Percentiles rank a stretch among this genome's conserved stretches.
Conservation (phyloP, 2,888 invertebrate genomes). For the Apodemia mormo region DNA sequence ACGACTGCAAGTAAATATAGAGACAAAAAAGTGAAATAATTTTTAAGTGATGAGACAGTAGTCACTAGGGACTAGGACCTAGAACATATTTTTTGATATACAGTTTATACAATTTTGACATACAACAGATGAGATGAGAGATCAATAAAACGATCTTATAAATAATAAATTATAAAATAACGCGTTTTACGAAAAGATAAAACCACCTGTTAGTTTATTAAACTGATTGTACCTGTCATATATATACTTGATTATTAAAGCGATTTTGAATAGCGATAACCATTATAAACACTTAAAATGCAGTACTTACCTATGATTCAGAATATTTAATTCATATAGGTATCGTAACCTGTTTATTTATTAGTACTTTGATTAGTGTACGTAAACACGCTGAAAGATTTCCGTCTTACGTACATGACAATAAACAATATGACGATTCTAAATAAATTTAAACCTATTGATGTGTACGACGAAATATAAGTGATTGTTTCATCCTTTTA, state of each 20-base stretch:
- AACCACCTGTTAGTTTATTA: slow-evolving; percentile 10
- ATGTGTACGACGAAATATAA: not conserved
- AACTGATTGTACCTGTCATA: slow-evolving; percentile 5
- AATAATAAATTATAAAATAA: not conserved
- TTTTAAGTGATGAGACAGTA: too few species aligned
- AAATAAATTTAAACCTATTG: slow-evolving; percentile 14
- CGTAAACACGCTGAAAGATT: slow-evolving; percentile 11
- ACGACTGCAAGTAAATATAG: too few species aligned
- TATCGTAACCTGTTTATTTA: slow-evolving; percentile 3
- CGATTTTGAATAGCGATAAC: not conserved
- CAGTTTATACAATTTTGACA: too few species aligned
- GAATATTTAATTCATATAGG: not conserved
- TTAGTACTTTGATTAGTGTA: slow-evolving; percentile 6
- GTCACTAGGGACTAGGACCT: too few species aligned
- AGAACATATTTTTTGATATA: too few species aligned
- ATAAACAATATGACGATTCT: slow-evolving; percentile 2
- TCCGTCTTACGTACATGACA: slow-evolving; percentile 8
- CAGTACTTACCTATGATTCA: not conserved
- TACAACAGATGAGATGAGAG: too few species aligned
- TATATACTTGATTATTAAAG: not conserved
- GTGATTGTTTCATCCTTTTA: not conserved
- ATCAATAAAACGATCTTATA: not conserved
- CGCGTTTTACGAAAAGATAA: not conserved
- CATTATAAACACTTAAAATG: not conserved
- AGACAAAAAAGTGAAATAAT: too few species aligned